Evolutionary conservation across 2,113 vertebrate species (phyloP).

Genomic region (Phalacrocorax aristotelis): DNA sequence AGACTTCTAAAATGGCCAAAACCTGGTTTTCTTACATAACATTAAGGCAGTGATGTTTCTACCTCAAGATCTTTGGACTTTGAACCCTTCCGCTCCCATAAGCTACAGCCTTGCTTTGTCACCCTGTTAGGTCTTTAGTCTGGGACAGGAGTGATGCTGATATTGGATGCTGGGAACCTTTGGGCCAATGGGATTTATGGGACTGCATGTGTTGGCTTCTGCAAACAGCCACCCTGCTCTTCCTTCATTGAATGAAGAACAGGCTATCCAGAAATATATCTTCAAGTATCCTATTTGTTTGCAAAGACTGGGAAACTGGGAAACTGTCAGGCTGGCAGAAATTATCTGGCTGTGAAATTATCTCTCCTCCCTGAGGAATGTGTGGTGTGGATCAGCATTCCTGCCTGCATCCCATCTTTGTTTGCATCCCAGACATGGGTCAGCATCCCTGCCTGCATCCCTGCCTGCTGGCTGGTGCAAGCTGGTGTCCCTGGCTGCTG

Average conservation of each 20-base stretch:
- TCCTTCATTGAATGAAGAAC: not conserved
- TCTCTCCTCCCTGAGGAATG: not conserved
- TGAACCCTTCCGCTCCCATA: not conserved
- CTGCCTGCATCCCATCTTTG: not conserved
- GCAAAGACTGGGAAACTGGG: not conserved
- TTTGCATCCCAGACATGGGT: not conserved
- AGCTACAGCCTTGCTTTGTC: not conserved
- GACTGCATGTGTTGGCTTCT: not conserved
- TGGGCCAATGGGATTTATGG: not conserved
- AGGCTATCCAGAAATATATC: not conserved
- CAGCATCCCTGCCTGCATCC: not conserved
- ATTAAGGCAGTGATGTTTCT: not conserved
- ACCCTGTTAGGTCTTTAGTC: not conserved
- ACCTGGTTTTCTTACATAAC: not conserved
- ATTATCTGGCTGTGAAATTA: not conserved
- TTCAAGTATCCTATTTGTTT: not conserved
- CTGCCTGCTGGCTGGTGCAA: not conserved
- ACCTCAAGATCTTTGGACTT: not conserved
- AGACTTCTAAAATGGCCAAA: not conserved
- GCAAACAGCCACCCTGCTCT: not conserved
- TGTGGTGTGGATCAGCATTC: not conserved
- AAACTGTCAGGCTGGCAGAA: not conserved
- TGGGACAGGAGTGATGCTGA: not conserved
- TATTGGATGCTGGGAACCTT: not conserved
- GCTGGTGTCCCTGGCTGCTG: accelerated